A percentile compares a stretch with the other conserved stretches of the same genome.
Evolutionary conservation across 2,797 vertebrate genomes (phyloP).

Genomic region (Eulemur mongoz): DNA sequence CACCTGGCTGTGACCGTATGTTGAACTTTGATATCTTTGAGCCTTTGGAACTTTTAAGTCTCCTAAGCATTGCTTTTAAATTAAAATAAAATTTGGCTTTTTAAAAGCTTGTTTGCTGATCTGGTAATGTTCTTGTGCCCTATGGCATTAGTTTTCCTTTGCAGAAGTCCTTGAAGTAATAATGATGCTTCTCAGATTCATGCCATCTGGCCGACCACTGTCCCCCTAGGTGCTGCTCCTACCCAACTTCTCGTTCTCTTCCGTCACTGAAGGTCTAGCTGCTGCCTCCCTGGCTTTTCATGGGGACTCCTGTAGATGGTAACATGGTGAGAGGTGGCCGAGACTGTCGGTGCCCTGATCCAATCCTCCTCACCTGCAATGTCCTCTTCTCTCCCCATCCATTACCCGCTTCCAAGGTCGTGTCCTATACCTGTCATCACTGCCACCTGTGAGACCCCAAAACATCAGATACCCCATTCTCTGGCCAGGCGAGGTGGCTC

Average conservation of each 20-base stretch:
- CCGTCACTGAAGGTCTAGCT: not conserved
- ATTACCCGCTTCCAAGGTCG: not conserved
- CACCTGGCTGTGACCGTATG: not conserved
- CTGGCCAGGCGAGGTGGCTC: no score
- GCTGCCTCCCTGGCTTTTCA: not conserved
- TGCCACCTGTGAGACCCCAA: not conserved
- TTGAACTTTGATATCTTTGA: no score
- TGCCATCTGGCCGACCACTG: no score
- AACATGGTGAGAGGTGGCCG: not conserved
- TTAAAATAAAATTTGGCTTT: constrained; percentile 43
- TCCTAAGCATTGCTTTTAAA: not conserved
- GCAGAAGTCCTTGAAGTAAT: not conserved
- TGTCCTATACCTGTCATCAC: not conserved
- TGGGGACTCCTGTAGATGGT: not conserved
- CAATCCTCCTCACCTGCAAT: not conserved
- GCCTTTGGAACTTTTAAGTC: not conserved
- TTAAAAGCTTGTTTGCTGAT: not conserved
- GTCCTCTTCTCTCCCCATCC: not conserved
- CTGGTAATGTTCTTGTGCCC: not conserved
- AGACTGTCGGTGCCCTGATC: not conserved
- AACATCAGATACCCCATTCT: no score
- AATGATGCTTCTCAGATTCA: not conserved
- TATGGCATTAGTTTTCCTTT: not conserved
- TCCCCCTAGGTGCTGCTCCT: no score
- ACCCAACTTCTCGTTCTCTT: not conserved